Base-by-base conservation (phyloP, 2,797 vertebrate genomes). In the Lacerta agilis region DNA sequence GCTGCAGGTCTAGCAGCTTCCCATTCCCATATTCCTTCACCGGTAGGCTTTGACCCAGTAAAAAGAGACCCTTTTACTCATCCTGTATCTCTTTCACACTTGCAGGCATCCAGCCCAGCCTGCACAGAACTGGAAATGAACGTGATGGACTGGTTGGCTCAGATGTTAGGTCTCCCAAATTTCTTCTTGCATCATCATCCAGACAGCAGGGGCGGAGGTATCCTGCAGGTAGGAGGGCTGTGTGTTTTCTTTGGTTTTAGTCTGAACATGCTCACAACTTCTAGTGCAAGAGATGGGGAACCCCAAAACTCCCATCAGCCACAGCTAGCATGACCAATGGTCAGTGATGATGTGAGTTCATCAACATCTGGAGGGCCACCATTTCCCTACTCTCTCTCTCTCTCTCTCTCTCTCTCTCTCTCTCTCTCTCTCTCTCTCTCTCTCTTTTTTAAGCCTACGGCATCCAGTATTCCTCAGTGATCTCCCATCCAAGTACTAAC, bases 71-170 rank as follows among this genome's bases (percentile, higher is more conserved):
- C 38, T n/a, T n/a, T 55, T 27, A 10, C 41, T 13, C 23, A 77
- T 67, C 88, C 0, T 67, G 11, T 61, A 25, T 82, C 10, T 78
- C 29, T 61, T 13, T 72, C 20, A 0, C 0, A 87, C 88, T 91
- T 90, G 41, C 94, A 99, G 99, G 99, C 99, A 0, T 98, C 98
- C 69, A 99, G 98, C 87, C 99, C 98, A 45, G 98, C 97, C 0
- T 99, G 98, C 90, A 99, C 99, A 15, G 99, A 99, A 87, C 94
- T 99, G 96, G 99, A 99, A 95, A 98, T 99, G 95, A 98, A 98
- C 36, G 95, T 99, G 87, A 98, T 99, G 98, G 99, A 99, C 93
- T 99, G 99, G 99, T 89, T 99, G 93, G 99, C 98, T 85, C 98
- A 98, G 97, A 99, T 99, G 84, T 95, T 99, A 86, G 98, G 98